Base-by-base conservation (phyloP, 2,888 invertebrate genomes). In the Notodonta ziczac region DNA sequence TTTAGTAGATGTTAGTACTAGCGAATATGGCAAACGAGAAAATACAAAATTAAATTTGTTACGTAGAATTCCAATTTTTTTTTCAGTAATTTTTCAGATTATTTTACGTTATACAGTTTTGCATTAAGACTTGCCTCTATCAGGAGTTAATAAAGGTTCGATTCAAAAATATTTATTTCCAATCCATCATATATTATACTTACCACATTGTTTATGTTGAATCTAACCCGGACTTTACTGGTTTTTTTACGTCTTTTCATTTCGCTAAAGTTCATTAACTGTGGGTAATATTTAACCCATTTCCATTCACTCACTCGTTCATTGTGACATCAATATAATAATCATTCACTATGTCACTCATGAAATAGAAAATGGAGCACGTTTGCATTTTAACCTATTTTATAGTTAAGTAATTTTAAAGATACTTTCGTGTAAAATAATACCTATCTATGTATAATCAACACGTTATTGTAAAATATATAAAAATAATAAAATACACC, bases 231-330 rank as follows among this genome's bases (percentile, higher is more conserved):
- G 35, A 90, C 85, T 59, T 83, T 83, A 35, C 78, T 83, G 48
- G 83, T 85, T 74, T 88, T 90, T 82, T 88, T 90, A 13, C 89
- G 83, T 69, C 81, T 83, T 78, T 87, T 91, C 90, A 91, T 91
- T 81, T 81, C 87, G 55, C 32, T 66, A 39, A 61, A 59, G 54
- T 62, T 64, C 57, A 56, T 54, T 70, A 61, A 67, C 56, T 61
- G 52, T 57, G 53, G 59, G 59, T 52, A 67, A 40, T 35, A 59
- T 61, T 70, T 65, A 74, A 63, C 67, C 63, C 74, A 75, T 73
- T 62, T 55, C 59, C 35, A 44, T 54, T 61, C 57, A 57, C 24
- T 64, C 62, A 68, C 54, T 65, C 50, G 63, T 57, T 59, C 32
- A 46, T 52, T 62, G 2, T 14, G 54, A 53, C 0, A 32, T 39